Evolutionary conservation across 1,140 invertebrate genomes (phyloP), one percentile per base, ranked within the genome.

Genomic region (Eupristina koningsbergeri): DNA sequence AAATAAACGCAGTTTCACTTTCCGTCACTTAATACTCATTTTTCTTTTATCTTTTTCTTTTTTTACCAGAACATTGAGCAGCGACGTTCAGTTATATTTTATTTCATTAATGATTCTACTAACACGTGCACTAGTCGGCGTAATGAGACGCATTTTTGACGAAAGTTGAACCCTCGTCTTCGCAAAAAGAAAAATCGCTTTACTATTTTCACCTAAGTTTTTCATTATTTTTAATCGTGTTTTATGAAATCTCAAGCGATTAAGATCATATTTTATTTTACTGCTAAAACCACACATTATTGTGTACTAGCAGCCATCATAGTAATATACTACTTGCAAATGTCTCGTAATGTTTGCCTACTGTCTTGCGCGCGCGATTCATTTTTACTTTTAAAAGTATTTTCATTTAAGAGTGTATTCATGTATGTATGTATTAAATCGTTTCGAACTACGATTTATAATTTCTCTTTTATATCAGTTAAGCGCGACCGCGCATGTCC

Each of bases 1-100:
- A 91, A 89, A 86, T 88, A 84, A 85, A 39, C 80, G 75, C 75
- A 83, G 50, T 71, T 78, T 58, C 29, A 61, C 75, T 67, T 75
- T n/a, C 45, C 17, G 73, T 69, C 58, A 34, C 58, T 34, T 64
- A 31, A 64, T 61, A 63, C 58, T 76, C 58, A 36, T 50, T 22
- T 73, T 81, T 31, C 39, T 61, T 77, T 47, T 64, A 50, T 74
- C 47, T 31, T 79, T 64, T 26, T 63, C 41, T 77, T 85, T 63
- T n/a, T 63, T 53, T 74, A 76, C 39, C 47, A 75, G 61, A 85
- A 81, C 41, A 78, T 81, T 78, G 61, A 78, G 45, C 80, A 81
- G 53, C 64, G 77, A 85, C 81, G 76, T 41, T 67, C 71, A 76
- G 58, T 80, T 84, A 71, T 45, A 47, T 74, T 75, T 83, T 83